Evolutionary conservation across 1,140 invertebrate species (phyloP), one percentile per base, ranked within the genome.

Genomic region (Bombus turneri): DNA sequence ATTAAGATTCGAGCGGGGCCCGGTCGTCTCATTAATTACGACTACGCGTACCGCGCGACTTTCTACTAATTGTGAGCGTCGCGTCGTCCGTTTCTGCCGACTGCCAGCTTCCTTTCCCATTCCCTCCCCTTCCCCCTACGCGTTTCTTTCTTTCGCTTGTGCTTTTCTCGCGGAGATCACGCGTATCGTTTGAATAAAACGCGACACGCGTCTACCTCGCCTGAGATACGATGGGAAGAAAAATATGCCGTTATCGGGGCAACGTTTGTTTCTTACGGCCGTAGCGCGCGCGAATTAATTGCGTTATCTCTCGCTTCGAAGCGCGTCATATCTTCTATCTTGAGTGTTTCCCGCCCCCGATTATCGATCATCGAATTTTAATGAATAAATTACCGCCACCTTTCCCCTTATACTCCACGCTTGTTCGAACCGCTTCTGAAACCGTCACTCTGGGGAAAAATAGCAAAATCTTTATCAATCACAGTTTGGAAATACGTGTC

Each of bases 21-120:
- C 81, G 77, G 86, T 88, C 89, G 86, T 76, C 89, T 89, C 88
- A 90, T 90, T 90, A 90, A 90, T 90, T 89, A 90, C 78, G 62
- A 62, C 81, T 75, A 69, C 85, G 88, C 82, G 86, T 34, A 66
- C 57, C 87, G 66, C 69, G 83, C 82, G 86, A 90, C 88, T 87
- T 86, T 90, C 78, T 87, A 90, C 88, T 82, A 90, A 85, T 85
- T 85, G 83, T 85, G 57, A 89, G 78, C 82, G 74, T 76, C 64
- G 79, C 82, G 74, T 76, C 64, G 79, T 85, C 75, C 75, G 84
- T 86, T 86, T 43, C 68, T 62, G 77, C 75, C 59, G 28, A 76
- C 41, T 81, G 59, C 71, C 84, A 72, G 43, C 37, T 85, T 81
- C 69, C 68, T 73, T 64, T 73, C 18, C 31, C 22, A 28, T 73